Evolutionary conservation across 2,797 vertebrate species (phyloP).

Genomic region (Liparis tanakae): DNA sequence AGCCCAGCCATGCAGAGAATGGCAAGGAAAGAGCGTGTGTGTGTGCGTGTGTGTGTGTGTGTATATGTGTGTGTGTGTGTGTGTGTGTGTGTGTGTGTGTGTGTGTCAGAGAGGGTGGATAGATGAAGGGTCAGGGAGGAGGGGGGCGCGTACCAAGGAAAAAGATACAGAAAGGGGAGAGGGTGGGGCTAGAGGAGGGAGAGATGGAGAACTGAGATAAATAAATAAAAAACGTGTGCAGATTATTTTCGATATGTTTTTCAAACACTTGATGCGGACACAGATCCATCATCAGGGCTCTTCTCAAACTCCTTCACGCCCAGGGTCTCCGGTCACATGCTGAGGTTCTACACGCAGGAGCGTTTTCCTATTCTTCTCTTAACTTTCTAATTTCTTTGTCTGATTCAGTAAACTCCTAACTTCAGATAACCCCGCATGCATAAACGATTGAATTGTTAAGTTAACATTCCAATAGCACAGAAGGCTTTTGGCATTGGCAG

Average conservation of each 20-base stretch:
- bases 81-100: neutral
- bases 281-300: neutral
- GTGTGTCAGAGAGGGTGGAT: conserved; percentile 30
- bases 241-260: neutral
- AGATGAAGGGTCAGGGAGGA: conserved; percentile 53
- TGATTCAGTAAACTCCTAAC: too few relatives aligned
- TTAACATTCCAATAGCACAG: too few relatives aligned
- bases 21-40: conserved; percentile 52
- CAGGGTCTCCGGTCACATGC: neutral
- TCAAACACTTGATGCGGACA: conserved; percentile 7
- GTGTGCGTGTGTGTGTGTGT: conserved; percentile 15
- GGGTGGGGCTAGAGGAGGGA: neutral
- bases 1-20: conserved; percentile 91
- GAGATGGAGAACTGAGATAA: conserved; percentile 71
- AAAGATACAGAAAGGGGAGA: conserved; percentile 17
- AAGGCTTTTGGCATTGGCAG: too few relatives aligned
- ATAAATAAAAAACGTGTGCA: neutral
- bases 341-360: neutral
- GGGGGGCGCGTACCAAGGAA: conserved; percentile 42
- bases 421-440: too few relatives aligned
- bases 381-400: too few relatives aligned
- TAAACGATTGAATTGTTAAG: too few relatives aligned
- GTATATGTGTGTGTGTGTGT: neutral
- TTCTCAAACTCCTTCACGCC: neutral
- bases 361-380: neutral